phyloP scores from a whole-genome alignment of 2,797 vertebrate genomes.

The Pseudomugil tenellus region DNA sequence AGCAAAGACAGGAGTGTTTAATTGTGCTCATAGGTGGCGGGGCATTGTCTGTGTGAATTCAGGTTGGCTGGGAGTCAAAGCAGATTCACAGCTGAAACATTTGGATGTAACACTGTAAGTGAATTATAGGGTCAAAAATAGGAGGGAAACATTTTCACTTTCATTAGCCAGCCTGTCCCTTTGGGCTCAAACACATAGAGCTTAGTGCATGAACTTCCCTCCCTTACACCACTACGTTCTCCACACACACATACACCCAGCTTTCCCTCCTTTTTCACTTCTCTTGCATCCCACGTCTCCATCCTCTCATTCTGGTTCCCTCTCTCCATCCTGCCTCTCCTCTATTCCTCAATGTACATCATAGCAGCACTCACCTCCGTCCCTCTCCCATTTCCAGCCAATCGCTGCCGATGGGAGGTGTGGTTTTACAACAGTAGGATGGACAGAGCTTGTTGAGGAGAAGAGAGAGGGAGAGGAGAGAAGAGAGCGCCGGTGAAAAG shows the following conservation, averaged over 20 bases:
- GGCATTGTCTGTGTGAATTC: slow-evolving; percentile 65
- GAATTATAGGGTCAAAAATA: slow-evolving; percentile 35
- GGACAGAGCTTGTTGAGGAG: slow-evolving; percentile 60
- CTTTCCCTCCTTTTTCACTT: slow-evolving; percentile 16
- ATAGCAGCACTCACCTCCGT: slow-evolving; percentile 34
- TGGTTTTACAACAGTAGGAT: slow-evolving; percentile 58
- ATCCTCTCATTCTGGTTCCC: slow-evolving; percentile 20
- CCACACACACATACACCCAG: background rate
- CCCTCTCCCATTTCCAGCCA: slow-evolving; percentile 61
- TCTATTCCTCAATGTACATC: slow-evolving; percentile 34
- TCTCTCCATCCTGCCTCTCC: slow-evolving; percentile 14
- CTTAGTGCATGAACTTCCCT: slow-evolving; percentile 41
- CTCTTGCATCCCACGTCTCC: slow-evolving; percentile 39
- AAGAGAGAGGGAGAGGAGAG: slow-evolving; percentile 40
- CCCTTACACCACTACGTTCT: background rate
- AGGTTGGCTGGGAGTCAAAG: slow-evolving; percentile 66
- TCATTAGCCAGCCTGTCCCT: slow-evolving; percentile 74
- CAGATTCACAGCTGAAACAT: slow-evolving; percentile 59
- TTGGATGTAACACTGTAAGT: slow-evolving; percentile 52
- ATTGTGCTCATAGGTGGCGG: slow-evolving; percentile 54
- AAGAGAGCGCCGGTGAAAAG: slow-evolving; percentile 52
- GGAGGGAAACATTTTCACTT: slow-evolving; percentile 69
- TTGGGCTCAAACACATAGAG: slow-evolving; percentile 62
- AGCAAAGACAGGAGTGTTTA: slow-evolving; percentile 34
- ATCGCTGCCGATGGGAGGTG: slow-evolving; percentile 70